A percentile compares a stretch with the other conserved stretches of the same genome.
These are phyloP conservation scores for Drymodes brunneopygia DNA, from an alignment of 2,113 vertebrate genomes.

Conservation along the genomic window DNA sequence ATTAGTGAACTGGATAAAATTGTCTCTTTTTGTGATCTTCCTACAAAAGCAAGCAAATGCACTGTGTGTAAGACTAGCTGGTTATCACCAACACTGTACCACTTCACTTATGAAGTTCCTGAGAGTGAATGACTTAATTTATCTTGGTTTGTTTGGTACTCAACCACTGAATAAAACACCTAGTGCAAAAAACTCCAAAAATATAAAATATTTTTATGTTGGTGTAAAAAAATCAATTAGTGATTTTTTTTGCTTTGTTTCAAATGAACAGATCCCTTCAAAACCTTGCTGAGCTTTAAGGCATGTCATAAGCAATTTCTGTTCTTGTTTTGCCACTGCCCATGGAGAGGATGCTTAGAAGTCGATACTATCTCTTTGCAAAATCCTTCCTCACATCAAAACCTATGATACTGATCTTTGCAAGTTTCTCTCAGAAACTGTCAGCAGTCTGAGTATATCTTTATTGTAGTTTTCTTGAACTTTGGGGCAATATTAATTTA, in stretches of 20 bases:
- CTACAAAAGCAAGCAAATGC: neutral
- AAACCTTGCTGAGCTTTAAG: constrained; percentile 3
- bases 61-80: neutral
- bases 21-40: neutral
- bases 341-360: neutral
- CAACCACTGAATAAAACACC: neutral
- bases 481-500: neutral
- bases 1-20: neutral
- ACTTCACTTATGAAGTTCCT: neutral
- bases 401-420: neutral
- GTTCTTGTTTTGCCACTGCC: neutral
- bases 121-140: neutral
- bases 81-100: neutral
- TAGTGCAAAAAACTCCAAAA: neutral
- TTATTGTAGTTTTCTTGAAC: neutral
- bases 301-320: constrained; percentile 1
- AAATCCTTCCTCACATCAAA: neutral
- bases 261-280: neutral
- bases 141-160: neutral
- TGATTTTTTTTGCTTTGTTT: constrained; percentile 6
- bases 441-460: neutral
- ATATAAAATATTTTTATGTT: neutral
- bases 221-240: neutral
- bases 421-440: neutral
- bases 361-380: neutral